phyloP scores from a whole-genome alignment of 2,113 vertebrate species.

The Labeo catla region DNA sequence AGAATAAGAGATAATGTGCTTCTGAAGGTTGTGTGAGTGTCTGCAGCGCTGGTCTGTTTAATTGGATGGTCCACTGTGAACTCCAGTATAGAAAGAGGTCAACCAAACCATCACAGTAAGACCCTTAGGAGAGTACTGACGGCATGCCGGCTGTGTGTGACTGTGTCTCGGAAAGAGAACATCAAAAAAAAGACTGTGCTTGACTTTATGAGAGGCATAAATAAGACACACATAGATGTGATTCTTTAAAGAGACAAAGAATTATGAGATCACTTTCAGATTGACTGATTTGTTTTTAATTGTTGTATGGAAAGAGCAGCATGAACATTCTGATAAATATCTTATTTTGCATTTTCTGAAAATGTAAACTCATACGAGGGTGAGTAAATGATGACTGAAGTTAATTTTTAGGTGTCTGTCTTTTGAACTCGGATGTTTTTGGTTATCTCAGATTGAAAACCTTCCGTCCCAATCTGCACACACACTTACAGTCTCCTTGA shows the following conservation, averaged over 20 bases:
- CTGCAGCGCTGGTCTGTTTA: slow-evolving; percentile 25
- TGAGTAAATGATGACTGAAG: not conserved
- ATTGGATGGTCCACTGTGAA: slow-evolving; percentile 39
- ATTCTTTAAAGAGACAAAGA: slow-evolving; percentile 5
- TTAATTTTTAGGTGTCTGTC: not conserved
- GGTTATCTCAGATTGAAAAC: not conserved
- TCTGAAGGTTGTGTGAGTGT: slow-evolving; percentile 21
- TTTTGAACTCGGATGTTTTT: not conserved
- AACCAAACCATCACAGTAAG: slow-evolving; percentile 12
- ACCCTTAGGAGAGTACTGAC: not conserved
- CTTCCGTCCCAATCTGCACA: not conserved
- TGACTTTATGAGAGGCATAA: not conserved
- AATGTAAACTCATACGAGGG: not conserved
- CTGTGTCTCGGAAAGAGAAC: not conserved
- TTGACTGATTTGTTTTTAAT: not conserved
- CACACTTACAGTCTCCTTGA: slow-evolving; percentile 9
- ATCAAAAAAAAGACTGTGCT: not conserved
- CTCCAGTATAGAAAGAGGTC: slow-evolving; percentile 39
- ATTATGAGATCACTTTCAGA: not conserved
- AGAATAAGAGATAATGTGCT: slow-evolving; percentile 31
- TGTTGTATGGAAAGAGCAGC: not conserved
- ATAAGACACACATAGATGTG: not conserved
- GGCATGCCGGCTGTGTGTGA: not conserved
- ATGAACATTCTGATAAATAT: not conserved
- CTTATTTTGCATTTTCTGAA: not conserved